Base-by-base conservation (phyloP, 2,797 vertebrate species). In the Nasua narica region DNA sequence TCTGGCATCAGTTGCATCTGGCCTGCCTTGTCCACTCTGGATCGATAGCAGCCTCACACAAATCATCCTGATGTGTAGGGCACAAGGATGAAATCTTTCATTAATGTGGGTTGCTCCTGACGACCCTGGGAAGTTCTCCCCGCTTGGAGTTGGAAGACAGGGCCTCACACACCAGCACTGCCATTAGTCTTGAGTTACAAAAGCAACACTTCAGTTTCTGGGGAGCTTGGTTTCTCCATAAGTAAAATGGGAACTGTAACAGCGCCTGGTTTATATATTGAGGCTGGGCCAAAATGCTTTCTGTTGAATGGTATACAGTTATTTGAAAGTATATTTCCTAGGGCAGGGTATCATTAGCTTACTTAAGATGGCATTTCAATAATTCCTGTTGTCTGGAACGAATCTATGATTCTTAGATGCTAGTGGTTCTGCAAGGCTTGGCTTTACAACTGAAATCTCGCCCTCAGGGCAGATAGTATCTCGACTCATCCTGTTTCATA, bases 181-280 rank as follows among this genome's bases (percentile, higher is more conserved):
- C 23, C 23, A 52, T 52, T 95, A 37, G 32, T 74, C 23, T 65
- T 84, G 14, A 89, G 13, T 46, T 96, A 50, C 35, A 19, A 91
- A 96, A 94, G 65, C 12, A 90, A 46, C 11, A 27, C 25, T 77
- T 48, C 67, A 27, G 35, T 72, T 79, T 81, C 35, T 85, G 14
- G 35, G 5, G 93, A 87, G 56, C 50, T 82, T n/a, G 11, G 7
- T 74, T 94, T 97, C 35, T 95, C 40, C 14, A 18, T 29, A 82
- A 96, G 29, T 21, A 79, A 97, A 94, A 81, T 78, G 37, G 37
- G 43, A 86, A n/a, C 82, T 90, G 32, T 15, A 92, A 9, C 23
- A 94, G 87, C 15, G 4, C 2, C 10, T 85, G 35, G 12, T n/a
- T 88, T 23, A 15, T 70, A 48, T 82, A 37, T 88, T 70, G 86